phyloP scores from a whole-genome alignment of 2,888 invertebrate species.

The Aleiodes leptofemur region DNA sequence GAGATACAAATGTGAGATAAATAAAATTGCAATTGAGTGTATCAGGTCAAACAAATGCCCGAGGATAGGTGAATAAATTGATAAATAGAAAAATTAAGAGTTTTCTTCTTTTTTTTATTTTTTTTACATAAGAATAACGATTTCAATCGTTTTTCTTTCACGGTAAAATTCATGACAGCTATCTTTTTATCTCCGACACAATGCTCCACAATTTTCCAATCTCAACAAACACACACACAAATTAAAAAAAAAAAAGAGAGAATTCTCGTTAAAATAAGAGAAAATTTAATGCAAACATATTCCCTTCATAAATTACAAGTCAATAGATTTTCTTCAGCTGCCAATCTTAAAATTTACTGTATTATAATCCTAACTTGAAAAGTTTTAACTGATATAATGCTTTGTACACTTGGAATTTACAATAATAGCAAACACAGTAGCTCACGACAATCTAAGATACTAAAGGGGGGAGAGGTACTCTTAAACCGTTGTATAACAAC shows the following conservation, averaged over 20 bases:
- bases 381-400: background rate
- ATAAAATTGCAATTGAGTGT: slow-evolving; percentile 1
- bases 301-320: slow-evolving; percentile 26
- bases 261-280: slow-evolving; percentile 17
- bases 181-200: slow-evolving; percentile 12
- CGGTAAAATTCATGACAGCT: slow-evolving; percentile 5
- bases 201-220: slow-evolving; percentile 5
- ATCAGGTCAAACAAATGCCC: slow-evolving; percentile 17
- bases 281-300: slow-evolving; percentile 13
- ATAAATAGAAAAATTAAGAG: background rate
- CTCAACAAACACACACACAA: background rate
- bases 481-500: slow-evolving; percentile 42
- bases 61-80: slow-evolving; percentile 17
- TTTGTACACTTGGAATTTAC: slow-evolving; percentile 10
- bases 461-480: background rate
- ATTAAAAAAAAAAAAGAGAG: background rate
- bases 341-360: slow-evolving; percentile 22
- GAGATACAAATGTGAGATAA: slow-evolving; percentile 8
- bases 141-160: background rate
- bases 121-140: background rate
- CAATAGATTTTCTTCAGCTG: slow-evolving; percentile 20
- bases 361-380: background rate
- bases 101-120: too few relatives aligned
- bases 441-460: slow-evolving; percentile 29
- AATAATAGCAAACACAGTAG: slow-evolving; percentile 32